phyloP scores from a whole-genome alignment of 2,797 vertebrate species.

The Rhinatrema bivittatum region DNA sequence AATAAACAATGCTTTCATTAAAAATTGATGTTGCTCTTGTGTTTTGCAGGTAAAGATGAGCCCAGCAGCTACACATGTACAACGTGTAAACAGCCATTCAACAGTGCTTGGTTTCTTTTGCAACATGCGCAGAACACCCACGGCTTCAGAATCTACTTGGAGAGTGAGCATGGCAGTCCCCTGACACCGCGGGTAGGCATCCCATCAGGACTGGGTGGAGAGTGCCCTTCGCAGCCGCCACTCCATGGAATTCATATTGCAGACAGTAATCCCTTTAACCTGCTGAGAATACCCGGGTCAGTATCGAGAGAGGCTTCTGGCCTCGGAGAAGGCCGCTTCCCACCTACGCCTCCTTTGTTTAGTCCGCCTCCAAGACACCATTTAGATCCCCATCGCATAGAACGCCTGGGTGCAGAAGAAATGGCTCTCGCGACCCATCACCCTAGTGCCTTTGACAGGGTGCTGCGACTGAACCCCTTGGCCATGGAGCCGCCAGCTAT shows the following conservation, averaged over 20 bases:
- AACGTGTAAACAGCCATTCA: slow-evolving; percentile 97
- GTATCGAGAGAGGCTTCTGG: slow-evolving; percentile 79
- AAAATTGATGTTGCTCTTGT: slow-evolving; percentile 56
- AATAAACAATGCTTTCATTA: slow-evolving; percentile 3
- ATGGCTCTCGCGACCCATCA: slow-evolving; percentile 96
- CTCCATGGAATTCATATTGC: slow-evolving; percentile 97
- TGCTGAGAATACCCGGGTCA: slow-evolving; percentile 92
- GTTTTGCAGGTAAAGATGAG: slow-evolving; percentile 91
- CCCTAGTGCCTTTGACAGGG: slow-evolving; percentile 96
- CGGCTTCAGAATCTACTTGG: slow-evolving; percentile 96
- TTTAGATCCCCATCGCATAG: slow-evolving; percentile 91
- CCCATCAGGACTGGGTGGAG: slow-evolving; percentile 87
- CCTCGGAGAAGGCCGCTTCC: slow-evolving; percentile 90
- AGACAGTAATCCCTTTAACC: slow-evolving; percentile 97
- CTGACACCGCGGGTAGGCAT: slow-evolving; percentile 94
- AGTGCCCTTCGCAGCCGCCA: slow-evolving; percentile 91
- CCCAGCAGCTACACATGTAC: slow-evolving; percentile 98
- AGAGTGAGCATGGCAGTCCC: slow-evolving; percentile 94
- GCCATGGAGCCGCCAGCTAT: slow-evolving; percentile 90
- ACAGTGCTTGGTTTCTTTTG: slow-evolving; percentile 96
- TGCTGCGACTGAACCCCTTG: slow-evolving; percentile 94
- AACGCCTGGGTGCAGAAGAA: slow-evolving; percentile 96
- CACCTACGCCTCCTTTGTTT: slow-evolving; percentile 95
- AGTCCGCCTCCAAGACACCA: slow-evolving; percentile 96
- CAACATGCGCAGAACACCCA: slow-evolving; percentile 98